These are phyloP conservation scores for Columba janthina DNA, from an alignment of 2,113 vertebrate species.

Conservation along the genomic window DNA sequence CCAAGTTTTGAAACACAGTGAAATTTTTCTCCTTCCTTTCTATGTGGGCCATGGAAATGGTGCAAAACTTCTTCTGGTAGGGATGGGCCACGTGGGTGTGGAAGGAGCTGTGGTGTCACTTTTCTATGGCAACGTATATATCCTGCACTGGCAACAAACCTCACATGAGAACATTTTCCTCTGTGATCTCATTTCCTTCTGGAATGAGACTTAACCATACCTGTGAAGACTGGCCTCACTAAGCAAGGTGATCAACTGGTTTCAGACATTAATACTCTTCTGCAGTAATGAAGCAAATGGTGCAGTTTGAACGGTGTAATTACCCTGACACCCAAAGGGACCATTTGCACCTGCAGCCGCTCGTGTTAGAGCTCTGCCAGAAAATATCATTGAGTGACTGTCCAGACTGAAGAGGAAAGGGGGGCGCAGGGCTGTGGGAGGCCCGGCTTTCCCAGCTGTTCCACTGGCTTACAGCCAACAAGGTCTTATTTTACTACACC, in stretches of 20 bases:
- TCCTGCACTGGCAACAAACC: background rate
- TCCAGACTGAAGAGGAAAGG: background rate
- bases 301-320: background rate
- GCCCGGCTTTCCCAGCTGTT: background rate
- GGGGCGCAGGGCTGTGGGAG: fast-evolving
- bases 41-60: fast-evolving
- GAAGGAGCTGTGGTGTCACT: background rate
- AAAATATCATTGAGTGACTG: background rate
- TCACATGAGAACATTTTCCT: background rate
- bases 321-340: background rate
- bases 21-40: background rate
- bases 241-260: background rate
- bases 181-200: background rate
- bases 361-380: background rate
- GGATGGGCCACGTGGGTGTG: background rate
- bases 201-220: background rate
- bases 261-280: background rate
- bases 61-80: background rate
- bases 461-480: background rate
- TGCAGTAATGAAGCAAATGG: background rate
- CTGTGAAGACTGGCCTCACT: background rate
- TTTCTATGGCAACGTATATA: background rate
- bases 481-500: background rate
- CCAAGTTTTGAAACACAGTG: conserved; percentile 58
- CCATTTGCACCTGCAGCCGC: fast-evolving